A percentile compares a stretch with the other conserved stretches of the same genome.
phyloP scores from a whole-genome alignment of 1,140 invertebrate species.

The Philaenus spumarius region DNA sequence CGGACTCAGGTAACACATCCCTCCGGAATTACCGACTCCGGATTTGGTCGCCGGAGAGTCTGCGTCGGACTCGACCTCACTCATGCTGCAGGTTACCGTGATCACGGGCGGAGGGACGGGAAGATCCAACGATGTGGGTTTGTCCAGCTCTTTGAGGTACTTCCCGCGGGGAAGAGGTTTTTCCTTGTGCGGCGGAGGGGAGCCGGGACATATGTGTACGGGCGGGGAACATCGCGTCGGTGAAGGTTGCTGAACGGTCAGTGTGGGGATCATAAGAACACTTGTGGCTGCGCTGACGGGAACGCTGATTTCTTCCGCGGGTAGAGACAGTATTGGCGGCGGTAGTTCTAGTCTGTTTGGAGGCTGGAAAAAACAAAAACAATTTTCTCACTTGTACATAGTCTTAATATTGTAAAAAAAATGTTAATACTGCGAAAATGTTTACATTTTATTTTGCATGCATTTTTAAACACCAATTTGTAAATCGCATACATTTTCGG shows the following conservation, averaged over 20 bases:
- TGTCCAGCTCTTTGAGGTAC: conserved; percentile 47
- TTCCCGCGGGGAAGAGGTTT: conserved; percentile 9
- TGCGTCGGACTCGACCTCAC: conserved; percentile 62
- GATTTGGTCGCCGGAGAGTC: conserved; percentile 39
- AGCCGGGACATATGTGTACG: conserved; percentile 42
- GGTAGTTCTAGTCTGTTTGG: no score
- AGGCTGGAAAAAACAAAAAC: no score
- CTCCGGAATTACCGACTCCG: conserved; percentile 30
- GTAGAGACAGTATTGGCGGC: no score
- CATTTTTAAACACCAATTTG: no score
- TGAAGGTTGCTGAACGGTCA: conserved; percentile 53
- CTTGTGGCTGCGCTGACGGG: conserved; percentile 30
- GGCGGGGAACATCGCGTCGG: conserved; percentile 42
- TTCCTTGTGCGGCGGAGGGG: conserved; percentile 49
- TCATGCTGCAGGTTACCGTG: conserved; percentile 64
- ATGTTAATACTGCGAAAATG: no score
- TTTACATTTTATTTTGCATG: no score
- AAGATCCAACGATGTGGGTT: conserved; percentile 55
- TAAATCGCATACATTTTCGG: no score
- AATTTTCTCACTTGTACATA: no score
- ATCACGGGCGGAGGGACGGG: conserved; percentile 59
- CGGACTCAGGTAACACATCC: conserved; percentile 67
- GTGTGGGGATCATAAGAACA: conserved; percentile 49
- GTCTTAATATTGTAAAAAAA: no score
- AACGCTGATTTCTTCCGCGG: conserved; percentile 14